Conservation (phyloP, 2,888 invertebrate species). For the Aplocera efformata region DNA sequence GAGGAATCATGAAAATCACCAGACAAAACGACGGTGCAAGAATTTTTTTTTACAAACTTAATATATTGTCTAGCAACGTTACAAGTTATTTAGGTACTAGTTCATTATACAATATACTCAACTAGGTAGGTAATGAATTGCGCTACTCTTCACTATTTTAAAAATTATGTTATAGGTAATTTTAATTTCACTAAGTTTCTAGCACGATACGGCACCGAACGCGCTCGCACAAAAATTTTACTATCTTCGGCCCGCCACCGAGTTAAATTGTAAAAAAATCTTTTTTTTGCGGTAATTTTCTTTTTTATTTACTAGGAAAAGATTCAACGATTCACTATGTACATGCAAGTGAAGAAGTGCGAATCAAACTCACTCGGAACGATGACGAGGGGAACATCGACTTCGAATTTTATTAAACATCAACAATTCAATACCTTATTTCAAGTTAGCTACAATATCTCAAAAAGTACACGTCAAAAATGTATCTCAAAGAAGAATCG, state of each 20-base stretch:
- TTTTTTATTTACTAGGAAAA: conserved; percentile 50
- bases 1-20: conserved; percentile 26
- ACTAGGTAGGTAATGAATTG: conserved; percentile 72
- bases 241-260: conserved; percentile 31
- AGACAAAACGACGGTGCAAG: conserved; percentile 63
- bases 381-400: conserved; percentile 30
- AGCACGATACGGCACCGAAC: conserved; percentile 28
- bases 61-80: conserved; percentile 75
- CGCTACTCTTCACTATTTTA: conserved; percentile 69
- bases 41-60: conserved; percentile 54
- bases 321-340: conserved; percentile 47
- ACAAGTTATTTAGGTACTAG: conserved; percentile 67
- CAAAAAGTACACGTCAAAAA: conserved; percentile 29
- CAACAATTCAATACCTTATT: conserved; percentile 29
- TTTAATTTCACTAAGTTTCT: conserved; percentile 44
- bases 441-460: conserved; percentile 30
- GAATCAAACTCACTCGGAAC: conserved; percentile 57
- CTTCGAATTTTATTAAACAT: conserved; percentile 26
- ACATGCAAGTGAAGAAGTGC: conserved; percentile 66
- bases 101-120: conserved; percentile 61
- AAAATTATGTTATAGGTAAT: conserved; percentile 26
- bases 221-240: conserved; percentile 23
- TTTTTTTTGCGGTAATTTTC: conserved; percentile 56
- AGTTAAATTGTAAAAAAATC: conserved; percentile 54
- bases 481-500: conserved; percentile 17